Evolutionary conservation across 2,888 invertebrate species (phyloP), one percentile per base, ranked within the genome.

Genomic region (Anaspis maculata): DNA sequence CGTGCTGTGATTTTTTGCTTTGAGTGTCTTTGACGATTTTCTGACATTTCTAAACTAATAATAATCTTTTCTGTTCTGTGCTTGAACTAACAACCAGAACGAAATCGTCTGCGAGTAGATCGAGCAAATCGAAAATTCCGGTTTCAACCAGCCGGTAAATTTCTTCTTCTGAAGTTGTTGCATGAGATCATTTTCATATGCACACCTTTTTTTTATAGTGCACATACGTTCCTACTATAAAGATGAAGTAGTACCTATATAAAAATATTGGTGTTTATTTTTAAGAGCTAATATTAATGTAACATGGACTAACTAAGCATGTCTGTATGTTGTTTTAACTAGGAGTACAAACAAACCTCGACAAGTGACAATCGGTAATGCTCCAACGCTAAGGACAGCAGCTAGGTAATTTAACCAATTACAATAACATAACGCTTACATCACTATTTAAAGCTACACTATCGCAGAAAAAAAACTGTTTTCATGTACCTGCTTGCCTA

Each of bases 371-470:
- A 61, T 62, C 49, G 59, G 61, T 60, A 61, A 61, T 45, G 66
- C 63, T 49, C 65, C 66, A 46, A 61, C 54, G 37, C 52, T 66
- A 49, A 52, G 66, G 62, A 65, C 66, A 33, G 61, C 65, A 42
- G 61, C 65, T 64, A 66, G 66, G 66, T 66, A 66, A 65, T 47
- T 48, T 51, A 51, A 54, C 46, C 9, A n/a, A n/a, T n/a, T n/a
- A n/a, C n/a, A n/a, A n/a, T n/a, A n/a, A 9, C 19, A 19, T 19
- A 19, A 19, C 19, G 5, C 9, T 6, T 19, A 19, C 9, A 19
- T 19, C 9, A 19, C 5, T 9, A 19, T 19, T 6, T 5, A 19
- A n/a, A n/a, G n/a, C n/a, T n/a, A n/a, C n/a, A n/a, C n/a, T n/a
- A n/a, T n/a, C n/a, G n/a, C n/a, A n/a, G n/a, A n/a, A n/a, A n/a